phyloP scores from a whole-genome alignment of 2,113 vertebrate genomes.

The Azemiops feae region DNA sequence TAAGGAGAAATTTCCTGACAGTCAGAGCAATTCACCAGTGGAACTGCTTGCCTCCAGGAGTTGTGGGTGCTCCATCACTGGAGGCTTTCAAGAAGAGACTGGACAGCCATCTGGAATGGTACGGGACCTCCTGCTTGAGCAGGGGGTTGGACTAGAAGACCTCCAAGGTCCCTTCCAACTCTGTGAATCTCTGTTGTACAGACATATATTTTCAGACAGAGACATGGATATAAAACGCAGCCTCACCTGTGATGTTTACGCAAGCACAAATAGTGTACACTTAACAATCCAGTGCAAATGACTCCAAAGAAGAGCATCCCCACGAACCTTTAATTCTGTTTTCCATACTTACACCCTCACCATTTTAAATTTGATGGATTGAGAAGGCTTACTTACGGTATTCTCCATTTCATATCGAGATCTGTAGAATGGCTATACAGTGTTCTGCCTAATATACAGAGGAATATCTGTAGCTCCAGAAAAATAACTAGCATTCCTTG shows the following conservation, averaged over 20 bases:
- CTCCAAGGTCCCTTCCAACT: too few species aligned
- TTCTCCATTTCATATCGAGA: neutral
- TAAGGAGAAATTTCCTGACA: too few species aligned
- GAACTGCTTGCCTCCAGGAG: too few species aligned
- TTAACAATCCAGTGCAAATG: neutral
- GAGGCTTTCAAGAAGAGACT: too few species aligned
- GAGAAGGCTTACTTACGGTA: too few species aligned
- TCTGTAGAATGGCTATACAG: neutral
- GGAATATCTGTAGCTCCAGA: neutral
- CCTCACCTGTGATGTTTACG: neutral
- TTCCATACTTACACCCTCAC: neutral
- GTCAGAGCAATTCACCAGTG: too few species aligned
- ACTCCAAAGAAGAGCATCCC: neutral
- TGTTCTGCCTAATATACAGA: neutral
- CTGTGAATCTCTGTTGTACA: too few species aligned
- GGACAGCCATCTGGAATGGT: too few species aligned
- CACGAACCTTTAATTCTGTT: neutral
- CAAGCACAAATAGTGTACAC: neutral
- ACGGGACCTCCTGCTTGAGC: too few species aligned
- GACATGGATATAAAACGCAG: neutral
- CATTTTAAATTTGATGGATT: neutral
- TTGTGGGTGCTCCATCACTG: too few species aligned
- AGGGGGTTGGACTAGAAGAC: too few species aligned
- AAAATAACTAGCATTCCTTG: neutral
- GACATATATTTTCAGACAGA: too few species aligned